Evolutionary conservation across 2,113 vertebrate genomes (phyloP).

Genomic region (Dromiciops gliroides): DNA sequence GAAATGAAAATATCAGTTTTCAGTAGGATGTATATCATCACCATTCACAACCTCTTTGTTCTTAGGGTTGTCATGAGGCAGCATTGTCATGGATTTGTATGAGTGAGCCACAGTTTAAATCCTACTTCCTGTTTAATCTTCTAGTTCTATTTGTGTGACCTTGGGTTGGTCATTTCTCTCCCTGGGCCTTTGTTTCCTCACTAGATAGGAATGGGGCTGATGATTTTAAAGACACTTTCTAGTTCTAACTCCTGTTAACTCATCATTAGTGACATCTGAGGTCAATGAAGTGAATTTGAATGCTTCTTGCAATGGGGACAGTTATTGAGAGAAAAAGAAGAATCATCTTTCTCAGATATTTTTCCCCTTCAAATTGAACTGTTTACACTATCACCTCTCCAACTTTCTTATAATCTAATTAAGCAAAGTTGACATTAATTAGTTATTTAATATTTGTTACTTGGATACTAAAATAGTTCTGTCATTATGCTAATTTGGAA

Average conservation of each 20-base stretch:
- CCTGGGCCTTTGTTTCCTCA: background rate
- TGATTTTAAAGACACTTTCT: background rate
- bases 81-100: background rate
- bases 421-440: background rate
- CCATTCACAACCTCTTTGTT: background rate
- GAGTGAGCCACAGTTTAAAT: background rate
- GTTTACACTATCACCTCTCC: background rate
- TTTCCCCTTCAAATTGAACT: background rate
- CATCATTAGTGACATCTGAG: background rate
- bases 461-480: background rate
- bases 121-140: background rate
- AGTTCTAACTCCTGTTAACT: background rate
- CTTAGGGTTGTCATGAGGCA: background rate
- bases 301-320: background rate
- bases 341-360: background rate
- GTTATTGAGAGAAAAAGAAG: background rate
- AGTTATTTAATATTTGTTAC: background rate
- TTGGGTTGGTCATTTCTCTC: background rate
- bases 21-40: too few relatives aligned
- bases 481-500: background rate
- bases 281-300: background rate
- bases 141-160: background rate
- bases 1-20: background rate
- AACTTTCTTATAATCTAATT: background rate
- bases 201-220: background rate